A percentile compares a stretch with the other conserved stretches of the same genome.
Evolutionary conservation across 2,888 invertebrate genomes (phyloP).

Genomic region (Tachystola acroxantha): DNA sequence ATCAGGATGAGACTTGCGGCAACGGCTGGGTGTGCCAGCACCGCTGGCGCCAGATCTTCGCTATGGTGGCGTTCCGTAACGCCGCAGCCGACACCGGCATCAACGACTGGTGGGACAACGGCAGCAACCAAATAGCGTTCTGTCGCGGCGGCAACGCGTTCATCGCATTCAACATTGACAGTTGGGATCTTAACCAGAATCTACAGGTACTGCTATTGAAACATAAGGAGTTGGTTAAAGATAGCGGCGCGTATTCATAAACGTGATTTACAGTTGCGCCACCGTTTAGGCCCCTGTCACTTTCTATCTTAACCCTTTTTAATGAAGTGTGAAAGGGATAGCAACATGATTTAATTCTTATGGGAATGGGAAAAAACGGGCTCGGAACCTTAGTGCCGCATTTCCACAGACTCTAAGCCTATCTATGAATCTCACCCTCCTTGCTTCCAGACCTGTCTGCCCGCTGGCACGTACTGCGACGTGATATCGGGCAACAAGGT

Average conservation of each 20-base stretch:
- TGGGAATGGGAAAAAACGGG: too few species aligned
- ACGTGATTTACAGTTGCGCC: too few species aligned
- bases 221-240: too few species aligned
- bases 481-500: constrained; percentile 81
- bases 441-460: constrained; percentile 80
- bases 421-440: too few species aligned
- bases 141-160: constrained; percentile 77
- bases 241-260: too few species aligned
- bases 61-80: constrained; percentile 86
- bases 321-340: too few species aligned
- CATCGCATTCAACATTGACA: constrained; percentile 79
- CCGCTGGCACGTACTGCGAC: constrained; percentile 87
- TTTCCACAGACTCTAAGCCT: too few species aligned
- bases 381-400: too few species aligned
- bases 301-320: too few species aligned
- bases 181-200: constrained; percentile 60
- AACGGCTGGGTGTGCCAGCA: constrained; percentile 89
- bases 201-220: constrained; percentile 55
- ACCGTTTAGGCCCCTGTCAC: too few species aligned
- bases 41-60: constrained; percentile 85
- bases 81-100: constrained; percentile 74
- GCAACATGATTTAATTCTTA: too few species aligned
- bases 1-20: constrained; percentile 69
- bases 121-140: constrained; percentile 87
- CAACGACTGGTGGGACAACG: constrained; percentile 86